Evolutionary conservation across 2,888 invertebrate species (phyloP), one percentile per base, ranked within the genome.

Genomic region (Micoletzkya japonica): DNA sequence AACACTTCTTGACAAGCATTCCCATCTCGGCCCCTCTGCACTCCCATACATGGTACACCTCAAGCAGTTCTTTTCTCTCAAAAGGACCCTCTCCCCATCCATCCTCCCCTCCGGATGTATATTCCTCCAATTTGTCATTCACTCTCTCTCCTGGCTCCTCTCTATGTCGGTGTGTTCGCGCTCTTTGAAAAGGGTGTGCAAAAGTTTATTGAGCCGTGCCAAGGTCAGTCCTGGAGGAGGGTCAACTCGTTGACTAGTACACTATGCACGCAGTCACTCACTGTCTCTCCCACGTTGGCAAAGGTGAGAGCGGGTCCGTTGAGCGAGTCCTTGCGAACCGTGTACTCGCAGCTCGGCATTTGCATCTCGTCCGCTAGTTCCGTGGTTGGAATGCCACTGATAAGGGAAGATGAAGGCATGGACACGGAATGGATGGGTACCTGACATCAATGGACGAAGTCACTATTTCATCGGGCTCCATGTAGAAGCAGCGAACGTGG

Each of bases 401-500:
- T 79, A 76, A 36, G 2, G 32, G 36, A 30, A 26, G 34, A 59
- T 28, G 39, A 39, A 30, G 28, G 7, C 7, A 30, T 28, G 3
- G 30, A 28, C 10, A 10, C 56, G 7, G 24, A 20, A 7, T 6
- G 24, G 7, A 4, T 34, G 17, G 70, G 28, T 68, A 85, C 84
- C 84, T 85, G 70, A 85, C 85, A 74, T 84, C 80, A 50, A 85
- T 76, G 28, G 76, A 76, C 63, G 77, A 79, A 4, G 84, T 81
- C 24, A 85, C 85, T 39, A 82, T 76, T 76, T 85, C 84, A 74
- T 85, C 85, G 2, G 85, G 83, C 72, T 85, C 85, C 78, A 80
- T 81, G 71, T 85, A 85, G 73, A 85, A 84, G 66, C 85, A 85
- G 28, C 77, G 77, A 37, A 85, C 77, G 66, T 81, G 79, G 76